A percentile compares a stretch with the other conserved stretches of the same genome.
Conservation (phyloP, 2,797 vertebrate genomes). For the Acrocephalus scirpaceus region DNA sequence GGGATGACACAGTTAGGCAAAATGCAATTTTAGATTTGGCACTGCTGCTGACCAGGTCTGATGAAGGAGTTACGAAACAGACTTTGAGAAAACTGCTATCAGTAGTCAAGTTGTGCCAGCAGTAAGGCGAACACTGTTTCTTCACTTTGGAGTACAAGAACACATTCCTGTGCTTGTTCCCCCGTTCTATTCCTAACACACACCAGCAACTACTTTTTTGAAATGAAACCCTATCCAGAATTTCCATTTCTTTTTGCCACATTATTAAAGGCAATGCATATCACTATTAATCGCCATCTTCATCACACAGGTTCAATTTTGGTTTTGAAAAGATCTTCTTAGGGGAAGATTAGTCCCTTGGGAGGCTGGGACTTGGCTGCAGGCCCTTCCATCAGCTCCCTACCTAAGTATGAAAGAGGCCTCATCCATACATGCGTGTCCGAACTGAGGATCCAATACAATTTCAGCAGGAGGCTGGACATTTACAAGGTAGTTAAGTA, state of each 20-base stretch:
- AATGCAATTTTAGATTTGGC: background rate
- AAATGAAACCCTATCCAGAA: background rate
- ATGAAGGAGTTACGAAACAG: background rate
- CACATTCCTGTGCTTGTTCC: background rate
- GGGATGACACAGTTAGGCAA: background rate
- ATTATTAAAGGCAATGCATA: background rate
- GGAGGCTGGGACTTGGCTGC: background rate
- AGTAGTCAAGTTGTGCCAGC: background rate
- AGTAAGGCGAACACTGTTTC: background rate
- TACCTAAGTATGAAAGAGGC: background rate
- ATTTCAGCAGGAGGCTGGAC: background rate
- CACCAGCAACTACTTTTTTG: background rate
- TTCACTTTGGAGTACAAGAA: background rate
- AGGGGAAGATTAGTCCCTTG: background rate
- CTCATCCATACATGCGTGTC: accelerated
- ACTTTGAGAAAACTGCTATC: background rate
- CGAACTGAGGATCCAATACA: background rate
- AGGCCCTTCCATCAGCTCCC: background rate
- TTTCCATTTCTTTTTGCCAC: background rate
- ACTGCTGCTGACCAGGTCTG: background rate
- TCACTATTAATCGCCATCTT: background rate
- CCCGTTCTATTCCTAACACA: background rate
- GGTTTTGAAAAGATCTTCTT: background rate
- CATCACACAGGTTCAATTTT: background rate
- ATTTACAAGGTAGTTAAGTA: background rate